These are phyloP conservation scores for Moxostoma hubbsi DNA, from an alignment of 2,797 vertebrate genomes.

Conservation along the genomic window DNA sequence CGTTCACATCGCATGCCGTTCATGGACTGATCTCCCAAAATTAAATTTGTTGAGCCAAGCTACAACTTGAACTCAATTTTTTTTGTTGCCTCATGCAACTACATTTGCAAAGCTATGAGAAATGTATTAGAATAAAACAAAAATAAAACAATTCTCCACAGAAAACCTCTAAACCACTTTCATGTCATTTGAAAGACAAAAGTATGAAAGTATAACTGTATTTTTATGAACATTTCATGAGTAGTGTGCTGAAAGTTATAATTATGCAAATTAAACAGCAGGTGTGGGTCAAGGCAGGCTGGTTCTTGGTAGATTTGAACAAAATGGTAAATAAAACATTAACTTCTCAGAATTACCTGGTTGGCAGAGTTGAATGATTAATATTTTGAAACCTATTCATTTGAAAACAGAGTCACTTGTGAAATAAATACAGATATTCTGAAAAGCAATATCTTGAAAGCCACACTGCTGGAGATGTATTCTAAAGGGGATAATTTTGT, in stretches of 20 bases:
- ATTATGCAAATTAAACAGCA: constrained; percentile 15
- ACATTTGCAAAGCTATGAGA: neutral
- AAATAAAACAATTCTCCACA: no score
- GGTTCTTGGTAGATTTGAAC: neutral
- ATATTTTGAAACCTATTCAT: constrained; percentile 3
- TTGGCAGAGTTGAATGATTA: constrained; percentile 21
- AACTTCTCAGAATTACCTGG: constrained; percentile 10
- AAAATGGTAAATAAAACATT: constrained; percentile 24
- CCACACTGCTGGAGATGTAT: neutral
- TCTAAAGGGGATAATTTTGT: neutral
- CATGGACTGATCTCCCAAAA: no score
- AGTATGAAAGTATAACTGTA: constrained; percentile 10
- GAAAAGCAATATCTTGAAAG: neutral
- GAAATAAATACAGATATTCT: neutral
- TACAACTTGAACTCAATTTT: constrained; percentile 29
- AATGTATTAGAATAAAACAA: neutral
- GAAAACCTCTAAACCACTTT: neutral
- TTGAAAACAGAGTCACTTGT: neutral
- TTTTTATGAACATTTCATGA: constrained; percentile 18
- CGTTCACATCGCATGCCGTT: no score
- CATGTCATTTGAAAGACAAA: constrained; percentile 28
- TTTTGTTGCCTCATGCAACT: constrained; percentile 24
- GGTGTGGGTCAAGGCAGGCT: constrained; percentile 2
- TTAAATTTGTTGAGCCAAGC: no score
- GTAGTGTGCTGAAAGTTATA: constrained; percentile 7